Conservation (phyloP, 2,888 invertebrate species). For the Pterostichus niger region DNA sequence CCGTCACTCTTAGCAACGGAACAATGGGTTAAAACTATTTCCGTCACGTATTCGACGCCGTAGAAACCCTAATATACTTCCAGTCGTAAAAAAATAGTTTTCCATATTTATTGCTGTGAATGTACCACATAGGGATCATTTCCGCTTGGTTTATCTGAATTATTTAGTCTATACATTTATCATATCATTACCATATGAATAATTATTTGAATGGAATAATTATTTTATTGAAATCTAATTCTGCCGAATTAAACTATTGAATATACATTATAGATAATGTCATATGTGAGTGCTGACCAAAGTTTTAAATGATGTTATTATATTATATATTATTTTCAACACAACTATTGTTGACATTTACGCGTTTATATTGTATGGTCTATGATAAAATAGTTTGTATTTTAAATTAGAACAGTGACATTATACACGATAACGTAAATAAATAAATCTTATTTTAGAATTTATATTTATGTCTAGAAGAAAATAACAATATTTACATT, state of each 20-base stretch:
- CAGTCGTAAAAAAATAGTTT: too few species aligned
- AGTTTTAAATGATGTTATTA: too few species aligned
- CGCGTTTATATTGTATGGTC: too few species aligned
- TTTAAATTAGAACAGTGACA: neutral
- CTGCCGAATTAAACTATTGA: neutral
- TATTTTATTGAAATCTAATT: neutral
- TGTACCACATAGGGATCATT: too few species aligned
- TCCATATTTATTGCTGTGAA: too few species aligned
- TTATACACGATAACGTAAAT: neutral
- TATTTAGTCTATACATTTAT: neutral
- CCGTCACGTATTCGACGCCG: too few species aligned
- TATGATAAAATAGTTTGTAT: neutral
- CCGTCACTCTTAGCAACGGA: too few species aligned
- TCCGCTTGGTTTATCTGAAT: too few species aligned
- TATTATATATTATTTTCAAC: too few species aligned
- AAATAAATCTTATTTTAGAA: conserved; percentile 34
- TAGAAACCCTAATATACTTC: too few species aligned
- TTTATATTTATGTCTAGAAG: neutral
- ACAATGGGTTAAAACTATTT: too few species aligned
- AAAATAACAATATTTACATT: conserved; percentile 17
- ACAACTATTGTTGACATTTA: too few species aligned
- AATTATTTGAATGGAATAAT: conserved; percentile 1
- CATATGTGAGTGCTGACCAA: neutral
- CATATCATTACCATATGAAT: neutral
- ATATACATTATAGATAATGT: neutral